phyloP scores from a whole-genome alignment of 2,888 invertebrate species.

The Brassicogethes aeneus region DNA sequence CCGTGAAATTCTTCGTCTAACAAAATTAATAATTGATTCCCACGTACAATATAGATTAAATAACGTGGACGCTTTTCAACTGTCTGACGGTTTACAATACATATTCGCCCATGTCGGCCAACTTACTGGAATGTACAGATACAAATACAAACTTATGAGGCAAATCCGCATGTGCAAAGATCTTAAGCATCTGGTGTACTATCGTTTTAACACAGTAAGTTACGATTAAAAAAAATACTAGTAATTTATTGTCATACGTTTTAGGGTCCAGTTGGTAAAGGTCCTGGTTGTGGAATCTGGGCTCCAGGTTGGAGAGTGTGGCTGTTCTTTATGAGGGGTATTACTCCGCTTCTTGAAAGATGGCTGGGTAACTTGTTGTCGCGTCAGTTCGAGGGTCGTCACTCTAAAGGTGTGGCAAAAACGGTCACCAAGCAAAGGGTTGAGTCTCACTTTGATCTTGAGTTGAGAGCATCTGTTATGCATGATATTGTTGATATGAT shows the following conservation, averaged over 20 bases:
- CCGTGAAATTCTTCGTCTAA: constrained; percentile 95
- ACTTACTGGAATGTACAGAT: constrained; percentile 98
- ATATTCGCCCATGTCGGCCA: constrained; percentile 99
- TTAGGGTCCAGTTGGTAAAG: constrained; percentile 95
- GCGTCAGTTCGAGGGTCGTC: constrained; percentile 97
- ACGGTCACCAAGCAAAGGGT: constrained; percentile 99
- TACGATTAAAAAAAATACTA: constrained; percentile 1
- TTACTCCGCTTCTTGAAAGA: constrained; percentile 93
- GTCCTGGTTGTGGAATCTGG: constrained; percentile 98
- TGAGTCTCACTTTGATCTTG: constrained; percentile 98
- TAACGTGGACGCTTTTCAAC: constrained; percentile 98
- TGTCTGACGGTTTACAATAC: constrained; percentile 97
- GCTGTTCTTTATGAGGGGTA: constrained; percentile 99
- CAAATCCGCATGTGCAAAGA: constrained; percentile 99
- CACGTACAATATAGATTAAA: constrained; percentile 99
- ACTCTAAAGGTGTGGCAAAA: constrained; percentile 99
- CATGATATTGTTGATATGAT: constrained; percentile 99
- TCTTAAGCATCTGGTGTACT: constrained; percentile 97
- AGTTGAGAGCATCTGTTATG: constrained; percentile 93
- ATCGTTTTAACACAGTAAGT: constrained; percentile 93
- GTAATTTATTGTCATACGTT: constrained; percentile 10
- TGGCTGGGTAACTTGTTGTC: constrained; percentile 99
- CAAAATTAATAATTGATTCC: constrained; percentile 97
- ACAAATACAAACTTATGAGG: constrained; percentile 97
- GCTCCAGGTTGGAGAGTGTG: constrained; percentile 99